Base-by-base conservation (phyloP, 1,140 invertebrate genomes). In the Drosophila repleta region DNA sequence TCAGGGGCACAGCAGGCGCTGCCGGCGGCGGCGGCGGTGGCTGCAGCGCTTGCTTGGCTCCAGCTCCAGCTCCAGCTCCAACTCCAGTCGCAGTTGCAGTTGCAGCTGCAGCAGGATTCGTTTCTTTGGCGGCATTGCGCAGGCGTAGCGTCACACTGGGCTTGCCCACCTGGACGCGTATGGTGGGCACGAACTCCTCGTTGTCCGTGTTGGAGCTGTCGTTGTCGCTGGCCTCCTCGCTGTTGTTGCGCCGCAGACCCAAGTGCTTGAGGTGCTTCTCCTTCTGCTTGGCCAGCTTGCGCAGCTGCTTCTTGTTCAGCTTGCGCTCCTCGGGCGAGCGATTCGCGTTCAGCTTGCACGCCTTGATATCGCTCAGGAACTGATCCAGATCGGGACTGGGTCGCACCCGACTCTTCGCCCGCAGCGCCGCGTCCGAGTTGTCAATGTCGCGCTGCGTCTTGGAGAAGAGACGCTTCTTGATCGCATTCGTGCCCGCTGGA, bases 191-290 rank as follows among this genome's bases (percentile, higher is more conserved):
- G 62, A 91, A 92, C 43, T 90, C 90, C 56, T 92, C 91, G 56
- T 91, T 90, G 60, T 92, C 91, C 13, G 79, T 90, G 10, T 85
- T 81, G 58, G 78, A 90, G 35, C 78, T 90, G 0, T 84, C 90
- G 46, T 79, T 77, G 52, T 90, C 90, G 17, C 76, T 79, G 15
- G 82, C 74, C 61, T 92, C 87, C 20, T 84, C 79, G 41, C 79
- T 91, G 37, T 73, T 79, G 5, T 80, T 91, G 15, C 89, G 72
- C 26, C 74, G 63, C 21, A 94, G 79, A 0, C 93, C 94, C 17
- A 94, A 69, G 51, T 93, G 92, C 84, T 93, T 93, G 13, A 94
- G 77, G 75, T 94, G 93, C 56, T 93, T 93, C 51, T 94, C 91
- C 70, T 94, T 94, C 75, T 93, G 92, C 46, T 92, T 93, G 56